Evolutionary conservation across 2,888 invertebrate genomes (phyloP).

Genomic region (Bombyx huttoni): DNA sequence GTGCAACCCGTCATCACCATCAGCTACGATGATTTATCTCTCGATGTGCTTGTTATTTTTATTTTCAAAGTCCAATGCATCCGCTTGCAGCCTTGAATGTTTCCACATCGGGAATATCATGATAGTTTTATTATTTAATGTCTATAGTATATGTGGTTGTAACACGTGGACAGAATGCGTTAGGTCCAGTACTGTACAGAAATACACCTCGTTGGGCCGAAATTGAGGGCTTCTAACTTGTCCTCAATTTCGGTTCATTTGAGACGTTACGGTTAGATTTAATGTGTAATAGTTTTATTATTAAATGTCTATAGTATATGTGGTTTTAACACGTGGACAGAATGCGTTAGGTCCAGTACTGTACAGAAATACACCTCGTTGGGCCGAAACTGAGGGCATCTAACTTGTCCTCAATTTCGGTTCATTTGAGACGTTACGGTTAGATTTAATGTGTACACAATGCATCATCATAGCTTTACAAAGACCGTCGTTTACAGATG

Average conservation of each 20-base stretch:
- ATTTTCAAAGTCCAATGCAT: slow-evolving; percentile 36
- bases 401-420: neutral
- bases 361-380: slow-evolving; percentile 24
- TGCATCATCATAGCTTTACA: slow-evolving; percentile 41
- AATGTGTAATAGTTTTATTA: too few relatives aligned
- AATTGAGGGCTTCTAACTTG: neutral
- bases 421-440: slow-evolving; percentile 9
- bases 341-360: slow-evolving; percentile 53
- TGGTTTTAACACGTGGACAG: slow-evolving; percentile 40
- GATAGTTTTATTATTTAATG: slow-evolving; percentile 40
- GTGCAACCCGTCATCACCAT: slow-evolving; percentile 6
- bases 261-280: slow-evolving; percentile 25
- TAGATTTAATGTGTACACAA: slow-evolving; percentile 42
- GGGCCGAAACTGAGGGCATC: slow-evolving; percentile 1
- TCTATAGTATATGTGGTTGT: slow-evolving; percentile 12
- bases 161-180: slow-evolving; percentile 44
- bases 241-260: neutral
- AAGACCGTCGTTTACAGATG: slow-evolving; percentile 26
- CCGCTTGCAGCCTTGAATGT: slow-evolving; percentile 63
- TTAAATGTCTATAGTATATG: too few relatives aligned
- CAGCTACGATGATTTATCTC: slow-evolving; percentile 55
- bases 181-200: slow-evolving; percentile 54
- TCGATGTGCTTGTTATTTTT: slow-evolving; percentile 63
- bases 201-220: slow-evolving; percentile 1
- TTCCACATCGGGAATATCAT: slow-evolving; percentile 64